phyloP scores from a whole-genome alignment of 2,888 invertebrate species.

The Actias luna region DNA sequence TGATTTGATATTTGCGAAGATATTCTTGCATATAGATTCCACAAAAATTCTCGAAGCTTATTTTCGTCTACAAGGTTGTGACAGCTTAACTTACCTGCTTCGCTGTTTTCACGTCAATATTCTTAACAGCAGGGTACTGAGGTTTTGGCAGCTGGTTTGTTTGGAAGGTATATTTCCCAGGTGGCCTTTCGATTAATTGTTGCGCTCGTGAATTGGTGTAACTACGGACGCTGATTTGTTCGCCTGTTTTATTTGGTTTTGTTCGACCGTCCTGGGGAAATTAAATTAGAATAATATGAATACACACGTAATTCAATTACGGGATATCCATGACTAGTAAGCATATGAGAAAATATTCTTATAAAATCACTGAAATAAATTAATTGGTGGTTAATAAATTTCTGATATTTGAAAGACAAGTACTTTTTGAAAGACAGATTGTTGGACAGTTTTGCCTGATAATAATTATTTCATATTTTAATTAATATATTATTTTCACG shows the following conservation, averaged over 20 bases:
- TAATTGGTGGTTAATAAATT: no score
- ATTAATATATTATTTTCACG: no score
- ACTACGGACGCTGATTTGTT: constrained; percentile 32
- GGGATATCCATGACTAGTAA: no score
- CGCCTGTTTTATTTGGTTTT: constrained; percentile 29
- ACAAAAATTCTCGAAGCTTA: background rate
- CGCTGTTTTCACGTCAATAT: constrained; percentile 85
- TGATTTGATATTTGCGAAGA: no score
- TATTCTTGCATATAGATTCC: no score
- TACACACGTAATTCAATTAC: background rate
- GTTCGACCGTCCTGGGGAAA: constrained; percentile 39
- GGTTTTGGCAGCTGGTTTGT: constrained; percentile 89
- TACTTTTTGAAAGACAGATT: no score
- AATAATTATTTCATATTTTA: no score
- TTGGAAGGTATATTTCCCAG: constrained; percentile 80
- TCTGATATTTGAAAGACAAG: no score
- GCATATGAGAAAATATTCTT: no score
- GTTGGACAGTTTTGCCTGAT: no score
- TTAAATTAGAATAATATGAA: background rate
- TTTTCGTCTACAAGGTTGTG: background rate
- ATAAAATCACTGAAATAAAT: no score
- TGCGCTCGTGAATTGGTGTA: constrained; percentile 47
- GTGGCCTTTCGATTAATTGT: constrained; percentile 58
- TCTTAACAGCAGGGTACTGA: constrained; percentile 83
- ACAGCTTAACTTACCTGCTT: constrained; percentile 78